A percentile compares a stretch with the other conserved stretches of the same genome.
phyloP scores from a whole-genome alignment of 2,113 vertebrate genomes.

The rabbit (Oryctolagus cuniculus) region DNA sequence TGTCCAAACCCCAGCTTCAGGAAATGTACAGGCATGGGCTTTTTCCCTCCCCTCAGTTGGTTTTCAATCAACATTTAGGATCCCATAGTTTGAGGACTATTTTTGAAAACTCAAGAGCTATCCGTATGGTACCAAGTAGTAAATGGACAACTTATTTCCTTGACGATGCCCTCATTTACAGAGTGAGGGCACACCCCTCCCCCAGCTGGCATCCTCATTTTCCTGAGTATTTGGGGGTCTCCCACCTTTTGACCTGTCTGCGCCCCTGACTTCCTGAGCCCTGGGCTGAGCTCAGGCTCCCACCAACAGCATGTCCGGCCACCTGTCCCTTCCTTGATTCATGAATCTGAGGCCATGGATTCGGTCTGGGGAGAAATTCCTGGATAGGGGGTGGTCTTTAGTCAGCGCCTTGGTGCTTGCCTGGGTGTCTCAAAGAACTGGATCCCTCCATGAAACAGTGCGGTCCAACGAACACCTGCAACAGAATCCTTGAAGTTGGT shows the following conservation, averaged over 20 bases:
- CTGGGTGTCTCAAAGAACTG: background rate
- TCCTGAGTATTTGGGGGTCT: background rate
- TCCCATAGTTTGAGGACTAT: background rate
- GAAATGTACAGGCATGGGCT: background rate
- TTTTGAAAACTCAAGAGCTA: too few species aligned
- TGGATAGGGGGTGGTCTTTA: background rate
- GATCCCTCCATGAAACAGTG: fast-evolving
- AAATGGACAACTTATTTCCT: background rate
- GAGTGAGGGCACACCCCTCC: background rate
- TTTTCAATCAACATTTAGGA: constrained; percentile 18
- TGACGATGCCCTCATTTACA: background rate
- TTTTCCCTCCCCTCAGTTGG: background rate
- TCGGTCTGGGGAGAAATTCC: background rate
- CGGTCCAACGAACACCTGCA: background rate
- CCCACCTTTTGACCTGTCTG: background rate
- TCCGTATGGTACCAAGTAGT: background rate
- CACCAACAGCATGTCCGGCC: background rate
- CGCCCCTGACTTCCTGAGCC: background rate
- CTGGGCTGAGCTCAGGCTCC: background rate
- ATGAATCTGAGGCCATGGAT: background rate
- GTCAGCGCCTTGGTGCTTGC: background rate
- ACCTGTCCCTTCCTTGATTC: background rate
- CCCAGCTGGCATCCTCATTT: background rate
- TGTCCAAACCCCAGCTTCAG: background rate
- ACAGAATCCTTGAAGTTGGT: background rate